Evolutionary conservation across 2,797 vertebrate species (phyloP), one percentile per base, ranked within the genome.

Genomic region (Chloroceryle amazona): DNA sequence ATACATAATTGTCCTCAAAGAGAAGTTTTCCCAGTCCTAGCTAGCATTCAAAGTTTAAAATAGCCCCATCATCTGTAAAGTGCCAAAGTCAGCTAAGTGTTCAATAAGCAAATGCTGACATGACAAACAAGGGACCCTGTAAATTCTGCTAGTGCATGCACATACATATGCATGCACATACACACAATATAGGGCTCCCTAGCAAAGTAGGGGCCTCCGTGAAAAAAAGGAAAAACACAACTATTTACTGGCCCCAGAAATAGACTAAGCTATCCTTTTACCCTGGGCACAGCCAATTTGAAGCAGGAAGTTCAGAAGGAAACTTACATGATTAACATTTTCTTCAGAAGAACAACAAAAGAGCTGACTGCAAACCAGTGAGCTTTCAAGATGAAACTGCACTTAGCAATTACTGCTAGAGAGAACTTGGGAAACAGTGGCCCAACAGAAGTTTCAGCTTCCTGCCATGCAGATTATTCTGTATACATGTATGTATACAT

Each of bases 131-230:
- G 17, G 81, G 25, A 1, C 35, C 73, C 28, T 46, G 5, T 22
- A 47, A 47, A 41, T 31, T 62, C 54, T 42, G 31, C 10, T 26
- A 10, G 16, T 16, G 25, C 19, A 22, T 1, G 2, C 3, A 1
- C 16, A 2, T 1, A 31, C 1, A 2, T 11, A 68, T 1, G 1
- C 2, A 0, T 20, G 2, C 1, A 31, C 2, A 3, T 9, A 70
- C 12, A 31, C 0, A 37, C 4, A 0, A n/a, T 3, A 47, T 0
- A 44, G 25, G 16, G 28, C 7, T 60, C 51, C 22, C 10, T 7
- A 42, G 39, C 39, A 66, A 17, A 23, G 42, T 17, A 49, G 47
- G n/a, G 70, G 52, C 35, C 44, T 49, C 44, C 44, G 17, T 29
- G 44, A 66, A 79, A 89, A 84, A 84, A 5, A 39, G 37, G 9